Evolutionary conservation across 2,113 vertebrate species (phyloP), one percentile per base, ranked within the genome.

Genomic region (Notarius quadriscutis): DNA sequence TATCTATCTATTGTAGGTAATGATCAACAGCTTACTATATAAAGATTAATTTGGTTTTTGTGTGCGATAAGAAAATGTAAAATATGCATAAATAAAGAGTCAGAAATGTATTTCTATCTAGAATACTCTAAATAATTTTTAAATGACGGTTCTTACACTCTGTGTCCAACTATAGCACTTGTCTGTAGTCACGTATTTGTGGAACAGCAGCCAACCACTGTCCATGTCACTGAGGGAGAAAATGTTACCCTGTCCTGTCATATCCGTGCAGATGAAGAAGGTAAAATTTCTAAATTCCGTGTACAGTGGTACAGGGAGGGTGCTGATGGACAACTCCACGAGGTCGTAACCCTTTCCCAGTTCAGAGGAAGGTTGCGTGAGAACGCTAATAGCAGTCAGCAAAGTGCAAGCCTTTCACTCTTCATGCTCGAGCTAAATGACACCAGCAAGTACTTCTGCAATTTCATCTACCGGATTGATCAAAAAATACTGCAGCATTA

Each of bases 391-490:
- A 69, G 30, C 27, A 81, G 2, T 4, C 12, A 51, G 6, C 55
- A 27, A 20, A 81, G 7, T 7, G 17, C 77, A 22, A 84, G 48
- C 25, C 57, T 91, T 4, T 57, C 75, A 30, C 30, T 91, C 17
- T 79, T 0, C 18, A 62, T 48, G 50, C 84, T 91, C 15, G 18
- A 86, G 15, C 67, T 82, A 5, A 90, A 88, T 6, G 90, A 91
- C 87, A 87, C 84, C 0, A 84, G 86, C 69, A 79, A 2, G 8
- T 91, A 87, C 81, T 85, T 80, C 57, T 91, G 90, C 74, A 86
- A 69, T 77, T 88, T 89, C 25, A n/a, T 90, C 69, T 88, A 84
- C 30, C 20, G 0, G 22, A 84, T 85, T 48, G 51, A 89, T 53
- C 55, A 65, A 5, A 84, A 5, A 1, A 5, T 50, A 53, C 11